Conservation (phyloP, 2,888 invertebrate genomes). For the Lithodes maja region DNA sequence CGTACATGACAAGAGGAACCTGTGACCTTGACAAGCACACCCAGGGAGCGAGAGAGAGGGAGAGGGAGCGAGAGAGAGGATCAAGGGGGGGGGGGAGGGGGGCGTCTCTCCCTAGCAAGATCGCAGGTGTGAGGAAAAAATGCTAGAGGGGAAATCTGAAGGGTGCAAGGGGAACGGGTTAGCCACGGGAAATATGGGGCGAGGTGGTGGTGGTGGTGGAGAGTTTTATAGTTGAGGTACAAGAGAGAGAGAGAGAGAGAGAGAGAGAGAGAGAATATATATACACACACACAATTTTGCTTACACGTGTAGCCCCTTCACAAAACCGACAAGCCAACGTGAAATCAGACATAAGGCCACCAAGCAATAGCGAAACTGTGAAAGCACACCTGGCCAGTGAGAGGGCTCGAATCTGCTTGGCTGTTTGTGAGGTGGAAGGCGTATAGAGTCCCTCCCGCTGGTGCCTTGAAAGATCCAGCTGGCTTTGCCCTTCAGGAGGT, state of each 20-base stretch:
- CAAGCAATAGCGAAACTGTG: background rate
- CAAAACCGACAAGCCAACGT: background rate
- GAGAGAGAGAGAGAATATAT: no score
- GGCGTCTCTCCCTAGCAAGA: no score
- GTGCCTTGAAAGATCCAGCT: constrained; percentile 59
- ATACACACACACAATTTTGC: background rate
- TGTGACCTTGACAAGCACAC: no score
- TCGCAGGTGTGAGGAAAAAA: constrained; percentile 30
- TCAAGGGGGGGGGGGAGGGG: no score
- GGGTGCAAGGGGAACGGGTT: constrained; percentile 49
- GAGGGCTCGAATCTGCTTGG: background rate
- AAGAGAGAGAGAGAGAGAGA: background rate
- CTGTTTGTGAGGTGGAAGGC: background rate
- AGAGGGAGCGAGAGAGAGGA: no score
- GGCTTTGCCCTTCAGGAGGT: constrained; percentile 39
- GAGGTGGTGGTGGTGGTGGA: constrained; percentile 33
- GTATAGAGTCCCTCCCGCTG: background rate
- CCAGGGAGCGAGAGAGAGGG: no score
- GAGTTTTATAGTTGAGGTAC: constrained; percentile 19
- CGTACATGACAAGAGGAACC: no score
- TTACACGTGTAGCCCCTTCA: background rate
- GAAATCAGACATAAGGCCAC: background rate
- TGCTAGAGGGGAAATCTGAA: constrained; percentile 45
- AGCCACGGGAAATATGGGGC: constrained; percentile 51
- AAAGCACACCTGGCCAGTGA: no score